Evolutionary conservation across 2,797 vertebrate species (phyloP).

Genomic region (Schizopygopsis malacanthus): DNA sequence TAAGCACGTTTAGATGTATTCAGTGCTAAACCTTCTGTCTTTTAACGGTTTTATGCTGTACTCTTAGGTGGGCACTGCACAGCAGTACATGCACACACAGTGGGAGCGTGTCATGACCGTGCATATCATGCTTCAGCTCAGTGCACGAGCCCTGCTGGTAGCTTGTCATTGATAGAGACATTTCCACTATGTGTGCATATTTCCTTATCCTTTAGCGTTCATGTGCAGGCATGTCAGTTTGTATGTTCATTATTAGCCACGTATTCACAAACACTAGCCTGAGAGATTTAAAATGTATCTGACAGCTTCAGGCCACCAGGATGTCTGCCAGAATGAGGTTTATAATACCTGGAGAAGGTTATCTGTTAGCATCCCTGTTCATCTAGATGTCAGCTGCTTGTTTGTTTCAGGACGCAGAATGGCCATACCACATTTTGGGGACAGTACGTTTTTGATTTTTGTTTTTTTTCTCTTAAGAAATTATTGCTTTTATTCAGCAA

Average conservation of each 20-base stretch:
- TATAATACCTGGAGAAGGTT: not conserved
- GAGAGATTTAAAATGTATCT: slow-evolving; percentile 11
- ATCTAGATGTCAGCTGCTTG: not conserved
- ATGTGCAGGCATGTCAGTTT: slow-evolving; percentile 10
- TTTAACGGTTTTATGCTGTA: slow-evolving; percentile 23
- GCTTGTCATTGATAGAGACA: slow-evolving; percentile 50
- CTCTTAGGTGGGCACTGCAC: slow-evolving; percentile 5
- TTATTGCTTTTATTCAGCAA: not conserved
- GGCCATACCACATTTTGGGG: not conserved
- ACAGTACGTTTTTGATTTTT: not conserved
- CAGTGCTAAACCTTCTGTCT: slow-evolving; percentile 9
- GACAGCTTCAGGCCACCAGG: slow-evolving; percentile 10
- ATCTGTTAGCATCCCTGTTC: not conserved
- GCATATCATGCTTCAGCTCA: slow-evolving; percentile 27
- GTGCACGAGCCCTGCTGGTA: slow-evolving; percentile 42
- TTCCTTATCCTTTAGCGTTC: not conserved
- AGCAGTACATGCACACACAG: slow-evolving; percentile 7
- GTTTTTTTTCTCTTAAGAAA: not conserved
- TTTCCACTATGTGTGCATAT: slow-evolving; percentile 33
- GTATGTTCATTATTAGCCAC: slow-evolving; percentile 7
- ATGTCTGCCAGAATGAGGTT: not conserved
- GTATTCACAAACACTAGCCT: not conserved
- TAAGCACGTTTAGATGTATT: slow-evolving; percentile 33
- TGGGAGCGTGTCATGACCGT: slow-evolving; percentile 21
- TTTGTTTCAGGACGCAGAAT: not conserved